These are phyloP conservation scores for Dipodomys stephensi DNA, from an alignment of 2,113 vertebrate genomes.

Conservation along the genomic window DNA sequence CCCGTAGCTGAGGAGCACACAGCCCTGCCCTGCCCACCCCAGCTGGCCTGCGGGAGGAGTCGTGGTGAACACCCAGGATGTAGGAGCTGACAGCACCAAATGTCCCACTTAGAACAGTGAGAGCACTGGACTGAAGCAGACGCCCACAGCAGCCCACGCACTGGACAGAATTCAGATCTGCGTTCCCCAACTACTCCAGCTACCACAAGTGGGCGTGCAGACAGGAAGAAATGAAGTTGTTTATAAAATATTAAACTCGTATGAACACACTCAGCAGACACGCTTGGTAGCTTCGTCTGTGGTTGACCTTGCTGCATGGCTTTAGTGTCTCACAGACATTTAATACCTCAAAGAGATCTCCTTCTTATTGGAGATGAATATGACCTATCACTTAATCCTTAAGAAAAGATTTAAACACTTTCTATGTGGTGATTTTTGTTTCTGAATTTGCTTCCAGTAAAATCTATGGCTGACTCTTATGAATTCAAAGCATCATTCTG, in stretches of 20 bases:
- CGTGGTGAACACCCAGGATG: too few relatives aligned
- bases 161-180: too few relatives aligned
- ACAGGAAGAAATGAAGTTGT: not conserved
- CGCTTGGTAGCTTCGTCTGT: not conserved
- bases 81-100: too few relatives aligned
- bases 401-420: not conserved
- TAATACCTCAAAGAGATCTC: not conserved
- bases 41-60: too few relatives aligned
- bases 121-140: not conserved
- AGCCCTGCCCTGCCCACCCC: too few relatives aligned
- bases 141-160: not conserved
- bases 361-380: not conserved
- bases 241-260: not conserved
- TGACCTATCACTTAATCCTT: not conserved
- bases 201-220: not conserved
- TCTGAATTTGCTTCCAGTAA: not conserved
- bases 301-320: not conserved
- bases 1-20: too few relatives aligned
- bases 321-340: not conserved
- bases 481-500: not conserved
- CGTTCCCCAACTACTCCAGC: not conserved
- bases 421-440: not conserved
- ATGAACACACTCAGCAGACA: too few relatives aligned
- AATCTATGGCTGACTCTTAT: not conserved
- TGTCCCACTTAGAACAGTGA: too few relatives aligned